These are phyloP conservation scores for Periophthalmodon schlosseri DNA, from an alignment of 2,113 vertebrate genomes.

Conservation along the genomic window DNA sequence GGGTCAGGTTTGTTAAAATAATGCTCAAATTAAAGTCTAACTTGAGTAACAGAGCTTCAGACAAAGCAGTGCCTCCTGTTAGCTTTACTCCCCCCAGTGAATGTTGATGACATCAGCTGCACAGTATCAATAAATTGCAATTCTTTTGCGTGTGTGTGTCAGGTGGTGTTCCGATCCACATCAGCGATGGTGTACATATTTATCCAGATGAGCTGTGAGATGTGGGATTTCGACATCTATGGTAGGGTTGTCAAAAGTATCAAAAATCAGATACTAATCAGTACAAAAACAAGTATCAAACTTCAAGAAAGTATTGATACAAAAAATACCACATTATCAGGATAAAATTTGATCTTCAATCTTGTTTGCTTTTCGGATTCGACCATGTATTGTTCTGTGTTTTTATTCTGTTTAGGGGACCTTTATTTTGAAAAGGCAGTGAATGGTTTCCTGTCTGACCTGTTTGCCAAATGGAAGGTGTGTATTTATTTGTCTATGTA, in stretches of 20 bases:
- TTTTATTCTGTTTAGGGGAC: constrained; percentile 82
- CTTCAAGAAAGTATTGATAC: no score
- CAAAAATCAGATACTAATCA: no score
- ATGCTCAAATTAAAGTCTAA: no score
- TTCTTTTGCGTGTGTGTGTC: constrained; percentile 14
- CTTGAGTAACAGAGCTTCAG: no score
- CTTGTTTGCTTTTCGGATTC: not conserved
- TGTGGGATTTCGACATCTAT: constrained; percentile 99
- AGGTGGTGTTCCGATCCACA: constrained; percentile 98
- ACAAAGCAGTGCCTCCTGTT: no score
- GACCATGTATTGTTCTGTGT: not conserved
- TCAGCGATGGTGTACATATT: constrained; percentile 99
- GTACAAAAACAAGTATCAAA: not conserved
- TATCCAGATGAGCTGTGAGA: constrained; percentile 99
- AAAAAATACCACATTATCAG: no score
- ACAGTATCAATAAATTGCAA: no score
- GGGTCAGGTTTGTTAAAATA: no score
- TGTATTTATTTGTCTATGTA: constrained; percentile 9
- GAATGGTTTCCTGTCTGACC: constrained; percentile 95
- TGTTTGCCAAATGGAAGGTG: constrained; percentile 98
- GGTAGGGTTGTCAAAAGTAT: constrained; percentile 68
- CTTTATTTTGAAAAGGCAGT: constrained; percentile 98
- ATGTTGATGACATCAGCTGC: no score
- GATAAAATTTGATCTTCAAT: no score
- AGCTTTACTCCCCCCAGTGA: no score